Evolutionary conservation across 1,140 invertebrate genomes (phyloP), one percentile per base, ranked within the genome.

Genomic region (Sogatella furcifera): DNA sequence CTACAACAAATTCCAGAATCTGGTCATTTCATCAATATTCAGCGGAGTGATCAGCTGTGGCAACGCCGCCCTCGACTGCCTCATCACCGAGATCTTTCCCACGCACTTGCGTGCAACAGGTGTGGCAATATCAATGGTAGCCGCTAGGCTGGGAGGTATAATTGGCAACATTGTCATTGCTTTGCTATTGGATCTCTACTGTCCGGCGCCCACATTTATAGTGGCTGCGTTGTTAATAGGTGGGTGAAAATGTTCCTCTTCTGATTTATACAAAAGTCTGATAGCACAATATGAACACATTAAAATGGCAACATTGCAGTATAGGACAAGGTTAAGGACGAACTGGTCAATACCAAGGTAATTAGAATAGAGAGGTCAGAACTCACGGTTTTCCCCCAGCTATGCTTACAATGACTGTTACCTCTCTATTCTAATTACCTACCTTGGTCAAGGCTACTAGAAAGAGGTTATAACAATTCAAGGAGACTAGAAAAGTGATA

Each of bases 51-150:
- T 91, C 62, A 91, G 88, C 57, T 91, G 89, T 72, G 89, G 89
- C 55, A 92, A 92, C 73, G 89, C 89, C 13, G 89, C 89, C 0
- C 76, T 93, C 17, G 89, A 92, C 75, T 92, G 89, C 74, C 80
- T 92, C 60, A 90, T 90, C 68, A 90, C 89, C 22, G 89, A 92
- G 77, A 87, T 92, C 61, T 92, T 92, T 71, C 89, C 89, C n/a
- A 92, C 89, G 31, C 86, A 89, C 76, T 76, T 92, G 66, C 85
- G 89, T 65, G 88, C 88, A 28, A 92, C 89, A 19, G 89, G 88
- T 64, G 88, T 92, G 60, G 88, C 89, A 19, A 83, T 92, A 63
- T 90, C 88, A 0, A 90, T 92, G 88, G 88, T 90, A 8, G 88
- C 88, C 1, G 89, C 89, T 10, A 79, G 89, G 57, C 76, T 92